Conservation (phyloP, 2,888 invertebrate species). For the Minunthozetes semirufus region DNA sequence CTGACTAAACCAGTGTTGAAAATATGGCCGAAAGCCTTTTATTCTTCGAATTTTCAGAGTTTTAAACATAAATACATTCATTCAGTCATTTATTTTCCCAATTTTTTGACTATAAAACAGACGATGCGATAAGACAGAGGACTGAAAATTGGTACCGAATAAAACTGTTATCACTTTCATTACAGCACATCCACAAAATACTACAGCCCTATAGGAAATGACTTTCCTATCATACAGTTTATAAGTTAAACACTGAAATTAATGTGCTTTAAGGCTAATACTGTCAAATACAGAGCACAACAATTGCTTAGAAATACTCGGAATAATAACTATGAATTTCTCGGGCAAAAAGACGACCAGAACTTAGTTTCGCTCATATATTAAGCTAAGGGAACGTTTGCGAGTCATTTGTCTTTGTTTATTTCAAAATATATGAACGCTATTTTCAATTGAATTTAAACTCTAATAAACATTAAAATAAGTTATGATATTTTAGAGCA, state of each 20-base stretch:
- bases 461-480: conserved; percentile 9
- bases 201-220: conserved; percentile 14
- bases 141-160: conserved; percentile 2
- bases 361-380: not conserved
- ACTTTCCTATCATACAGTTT: conserved; percentile 8
- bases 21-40: conserved; percentile 5
- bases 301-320: not conserved
- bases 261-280: conserved; percentile 20
- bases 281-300: conserved; percentile 17
- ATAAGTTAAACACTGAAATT: conserved; percentile 17
- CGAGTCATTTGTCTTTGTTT: conserved; percentile 22
- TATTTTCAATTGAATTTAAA: not conserved
- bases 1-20: not conserved
- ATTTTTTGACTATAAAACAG: not conserved
- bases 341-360: not conserved
- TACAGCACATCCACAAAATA: not conserved
- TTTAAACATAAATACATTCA: not conserved
- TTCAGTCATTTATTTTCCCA: too few species aligned
- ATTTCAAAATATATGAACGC: not conserved
- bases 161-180: conserved; percentile 26
- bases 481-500: conserved; percentile 13
- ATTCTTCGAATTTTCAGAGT: not conserved
- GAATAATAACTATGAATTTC: conserved; percentile 14
- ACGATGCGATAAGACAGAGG: conserved; percentile 14
- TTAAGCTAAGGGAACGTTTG: not conserved